phyloP scores from a whole-genome alignment of 2,113 vertebrate species.

The Xenopus tropicalis region UCB_Xtro_10.0 CM004445.2:89966501-89967000 shows the following conservation, averaged over 20 bases:
- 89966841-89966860: constrained; percentile 45
- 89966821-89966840: constrained; percentile 49
- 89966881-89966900: constrained; percentile 65
- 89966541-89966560: background rate
- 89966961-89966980: constrained; percentile 67
- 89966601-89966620: constrained; percentile 59
- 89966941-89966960: constrained; percentile 66
- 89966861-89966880: constrained; percentile 43
- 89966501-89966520: background rate
- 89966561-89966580: constrained; percentile 5
- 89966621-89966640: constrained; percentile 58
- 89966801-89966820: constrained; percentile 47
- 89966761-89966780: constrained; percentile 63
- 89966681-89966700: constrained; percentile 59
- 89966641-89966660: constrained; percentile 55
- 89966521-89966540: constrained; percentile 8
- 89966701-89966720: constrained; percentile 56
- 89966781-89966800: constrained; percentile 60
- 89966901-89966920: constrained; percentile 45
- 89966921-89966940: constrained; percentile 58
- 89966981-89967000: constrained; percentile 66
- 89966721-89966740: constrained; percentile 55
- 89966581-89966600: constrained; percentile 49
- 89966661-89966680: constrained; percentile 61
- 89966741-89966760: constrained; percentile 60